phyloP scores from a whole-genome alignment of 1,140 invertebrate species.

The Scaptomyza hsui region DNA sequence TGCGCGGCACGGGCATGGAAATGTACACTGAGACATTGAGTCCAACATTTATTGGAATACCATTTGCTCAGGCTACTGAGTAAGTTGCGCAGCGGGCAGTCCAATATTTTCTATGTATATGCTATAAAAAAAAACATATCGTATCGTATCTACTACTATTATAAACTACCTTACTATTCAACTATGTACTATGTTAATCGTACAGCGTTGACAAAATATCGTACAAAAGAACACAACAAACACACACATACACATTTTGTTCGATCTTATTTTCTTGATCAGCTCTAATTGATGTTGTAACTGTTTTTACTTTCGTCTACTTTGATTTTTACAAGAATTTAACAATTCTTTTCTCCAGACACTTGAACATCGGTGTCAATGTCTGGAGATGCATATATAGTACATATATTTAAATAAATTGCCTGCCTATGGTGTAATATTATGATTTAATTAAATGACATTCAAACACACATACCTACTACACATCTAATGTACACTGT shows the following conservation, averaged over 20 bases:
- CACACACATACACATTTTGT: slow-evolving; percentile 23
- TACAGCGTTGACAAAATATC: slow-evolving; percentile 69
- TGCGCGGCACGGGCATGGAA: slow-evolving; percentile 99
- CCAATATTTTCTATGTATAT: slow-evolving; percentile 59
- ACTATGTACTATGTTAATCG: slow-evolving; percentile 74
- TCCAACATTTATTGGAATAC: slow-evolving; percentile 98
- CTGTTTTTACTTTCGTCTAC: slow-evolving; percentile 46
- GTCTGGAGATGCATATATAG: slow-evolving; percentile 39
- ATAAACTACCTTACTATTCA: slow-evolving; percentile 72
- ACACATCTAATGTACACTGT: slow-evolving; percentile 54
- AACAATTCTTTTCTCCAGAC: slow-evolving; percentile 36
- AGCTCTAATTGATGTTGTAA: slow-evolving; percentile 78
- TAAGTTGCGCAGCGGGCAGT: slow-evolving; percentile 89
- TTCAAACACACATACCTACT: slow-evolving; percentile 14
- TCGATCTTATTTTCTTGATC: slow-evolving; percentile 63
- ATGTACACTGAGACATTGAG: slow-evolving; percentile 99
- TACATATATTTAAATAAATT: slow-evolving; percentile 51
- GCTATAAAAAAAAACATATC: slow-evolving; percentile 59
- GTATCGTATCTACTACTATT: slow-evolving; percentile 38
- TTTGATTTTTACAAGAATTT: slow-evolving; percentile 38
- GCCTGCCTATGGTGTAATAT: slow-evolving; percentile 63
- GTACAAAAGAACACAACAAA: slow-evolving; percentile 44
- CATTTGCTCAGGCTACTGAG: slow-evolving; percentile 98
- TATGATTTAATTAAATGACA: slow-evolving; percentile 53
- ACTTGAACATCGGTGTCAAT: slow-evolving; percentile 56